Base-by-base conservation (phyloP, 2,797 vertebrate genomes). In the Coregonus ussuriensis region DNA sequence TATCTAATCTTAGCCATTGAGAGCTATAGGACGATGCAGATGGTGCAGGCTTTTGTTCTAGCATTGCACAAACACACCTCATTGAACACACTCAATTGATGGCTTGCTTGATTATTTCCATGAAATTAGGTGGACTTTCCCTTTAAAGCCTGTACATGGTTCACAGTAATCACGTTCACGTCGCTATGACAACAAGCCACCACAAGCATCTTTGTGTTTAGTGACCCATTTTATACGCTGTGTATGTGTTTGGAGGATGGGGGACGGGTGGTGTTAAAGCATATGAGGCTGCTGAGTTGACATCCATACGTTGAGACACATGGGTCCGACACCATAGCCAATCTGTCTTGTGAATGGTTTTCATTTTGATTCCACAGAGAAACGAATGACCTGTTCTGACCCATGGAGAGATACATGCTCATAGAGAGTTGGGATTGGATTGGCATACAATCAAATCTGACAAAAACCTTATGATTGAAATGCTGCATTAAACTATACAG, bases 171-270 rank as follows among this genome's bases (percentile, higher is more conserved):
- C 84, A 82, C 80, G 72, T 54, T 78, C 80, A 83, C 72, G 91
- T 93, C 92, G 86, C 91, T 83, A 93, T 93, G 93, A 90, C 93
- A 93, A 93, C 91, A 84, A 78, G 70, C 68, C 84, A 86, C 82
- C 33, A 73, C 81, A 89, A 91, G 88, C 89, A 82, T 83, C 9
- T 29, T 88, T 84, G 92, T 91, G 88, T 83, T 87, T 91, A 90
- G 82, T 94, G 93, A 94, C 93, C 93, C 81, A 94, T 89, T 94
- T 94, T 78, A 25, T 92, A 77, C 84, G 84, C 86, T 66, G 29
- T 66, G 3, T 25, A 25, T 33, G 63, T 66, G 88, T 89, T 89
- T 88, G 85, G 71, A 0, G 41, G 84, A 74, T 25, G 63, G 63
- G 71, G 82, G 35, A 5, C 0, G 74, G 66, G 79, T 79, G 79